These are phyloP conservation scores for Amphiura filiformis DNA, from an alignment of 35 echinoderm and acorn worm species.

Conservation along the genomic window DNA sequence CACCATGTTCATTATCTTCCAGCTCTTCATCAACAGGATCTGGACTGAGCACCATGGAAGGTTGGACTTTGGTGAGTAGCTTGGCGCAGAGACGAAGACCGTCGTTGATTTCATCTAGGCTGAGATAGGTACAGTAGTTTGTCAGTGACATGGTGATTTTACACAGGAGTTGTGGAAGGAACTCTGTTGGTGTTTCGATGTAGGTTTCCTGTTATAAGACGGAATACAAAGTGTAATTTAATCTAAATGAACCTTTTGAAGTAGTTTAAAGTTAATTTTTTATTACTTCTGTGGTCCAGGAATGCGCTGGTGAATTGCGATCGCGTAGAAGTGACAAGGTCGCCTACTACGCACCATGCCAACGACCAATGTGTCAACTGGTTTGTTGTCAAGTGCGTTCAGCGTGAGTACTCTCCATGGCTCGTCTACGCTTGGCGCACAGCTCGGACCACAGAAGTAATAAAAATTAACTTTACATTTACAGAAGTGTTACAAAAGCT, in stretches of 20 bases:
- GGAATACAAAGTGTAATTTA: neutral
- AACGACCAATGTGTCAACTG: too few relatives aligned
- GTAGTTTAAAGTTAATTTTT: neutral
- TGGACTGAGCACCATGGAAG: slow-evolving; percentile 92
- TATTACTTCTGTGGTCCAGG: neutral
- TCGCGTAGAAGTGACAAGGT: too few relatives aligned
- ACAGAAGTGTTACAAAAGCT: too few relatives aligned
- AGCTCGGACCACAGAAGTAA: too few relatives aligned
- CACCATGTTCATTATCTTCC: slow-evolving; percentile 48
- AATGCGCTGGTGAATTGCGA: neutral
- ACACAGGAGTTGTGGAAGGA: slow-evolving; percentile 84
- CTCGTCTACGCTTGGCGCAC: too few relatives aligned
- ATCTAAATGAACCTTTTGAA: neutral
- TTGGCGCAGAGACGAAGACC: slow-evolving; percentile 77
- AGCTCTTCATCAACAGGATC: slow-evolving; percentile 31
- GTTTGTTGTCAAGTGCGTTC: too few relatives aligned
- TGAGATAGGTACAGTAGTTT: slow-evolving; percentile 73
- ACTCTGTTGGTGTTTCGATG: slow-evolving; percentile 89
- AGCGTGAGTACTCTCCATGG: too few relatives aligned
- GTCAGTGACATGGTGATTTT: slow-evolving; percentile 91
- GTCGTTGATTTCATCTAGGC: slow-evolving; percentile 69
- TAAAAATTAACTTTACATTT: too few relatives aligned
- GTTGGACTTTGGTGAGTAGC: slow-evolving; percentile 95
- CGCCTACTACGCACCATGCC: too few relatives aligned
- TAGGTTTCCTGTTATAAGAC: slow-evolving; percentile 97